Base-by-base conservation (phyloP, 2,888 invertebrate species). In the Chironomus tentans region DNA sequence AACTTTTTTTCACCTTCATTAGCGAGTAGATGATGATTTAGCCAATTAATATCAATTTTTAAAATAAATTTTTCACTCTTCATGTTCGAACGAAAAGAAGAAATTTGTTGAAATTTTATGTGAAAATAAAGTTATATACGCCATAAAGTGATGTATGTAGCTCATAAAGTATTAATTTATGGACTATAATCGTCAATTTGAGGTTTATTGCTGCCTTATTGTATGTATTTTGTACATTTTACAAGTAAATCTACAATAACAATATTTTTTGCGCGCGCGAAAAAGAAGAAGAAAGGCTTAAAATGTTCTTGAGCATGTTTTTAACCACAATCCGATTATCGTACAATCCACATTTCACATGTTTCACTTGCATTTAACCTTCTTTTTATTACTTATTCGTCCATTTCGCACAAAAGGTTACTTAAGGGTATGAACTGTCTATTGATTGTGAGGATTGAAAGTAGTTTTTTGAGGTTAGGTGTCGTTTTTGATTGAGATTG, bases 21-120 rank as follows among this genome's bases (percentile, higher is more conserved):
- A 65, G 28, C 38, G 61, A 61, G 38, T 62, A 62, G 72, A 61
- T 56, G 56, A 56, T 73, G 72, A 73, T 56, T 73, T 21, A 50
- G 12, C n/a, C 72, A 38, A 61, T 61, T 73, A 72, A 72, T 73
- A 61, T 73, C 38, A 73, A 61, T 73, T 73, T 61, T 48, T 21
- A 46, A 50, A 12, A 47, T 21, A 73, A 38, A 18, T 15, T 73
- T 73, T 38, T 38, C 28, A 38, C 2, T 10, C 10, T 38, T 38
- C 1, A 38, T 28, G 22, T 4, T 28, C n/a, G 2, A 38, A 7
- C 10, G 38, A 38, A 38, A 38, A 38, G 38, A 38, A 38, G 38
- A 38, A 38, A 38, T 38, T 38, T 38, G 38, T 38, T 38, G 38
- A 38, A 38, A 38, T 10, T 38, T 38, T 38, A 38, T 38, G 38